A percentile compares a stretch with the other conserved stretches of the same genome.
phyloP scores from a whole-genome alignment of 2,113 vertebrate species.

The Megaptera novaeangliae region DNA sequence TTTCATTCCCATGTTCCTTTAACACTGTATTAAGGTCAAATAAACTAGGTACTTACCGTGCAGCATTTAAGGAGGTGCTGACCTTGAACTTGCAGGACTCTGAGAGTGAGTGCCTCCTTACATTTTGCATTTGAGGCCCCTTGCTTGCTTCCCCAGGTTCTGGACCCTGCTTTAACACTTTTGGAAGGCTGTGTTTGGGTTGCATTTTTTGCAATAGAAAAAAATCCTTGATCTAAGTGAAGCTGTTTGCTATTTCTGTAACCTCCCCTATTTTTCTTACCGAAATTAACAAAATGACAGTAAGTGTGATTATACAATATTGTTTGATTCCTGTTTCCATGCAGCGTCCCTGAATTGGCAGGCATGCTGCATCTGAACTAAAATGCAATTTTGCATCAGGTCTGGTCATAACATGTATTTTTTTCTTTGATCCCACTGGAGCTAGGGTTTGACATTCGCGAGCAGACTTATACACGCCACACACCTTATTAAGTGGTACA shows the following conservation, averaged over 20 bases:
- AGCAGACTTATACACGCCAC: not conserved
- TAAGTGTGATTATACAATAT: not conserved
- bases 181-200: not conserved
- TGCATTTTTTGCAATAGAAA: not conserved
- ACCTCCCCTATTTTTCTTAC: not conserved
- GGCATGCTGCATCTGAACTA: conserved; percentile 44
- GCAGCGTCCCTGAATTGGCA: conserved; percentile 31
- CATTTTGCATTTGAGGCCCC: not conserved
- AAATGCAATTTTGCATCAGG: not conserved
- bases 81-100: not conserved
- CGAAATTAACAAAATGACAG: not conserved
- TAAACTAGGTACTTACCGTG: not conserved
- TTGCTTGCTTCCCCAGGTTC: not conserved
- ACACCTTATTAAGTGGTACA: conserved; percentile 38
- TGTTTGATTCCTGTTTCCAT: conserved; percentile 30
- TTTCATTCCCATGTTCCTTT: not conserved
- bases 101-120: not conserved
- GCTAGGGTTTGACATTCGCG: conserved; percentile 48
- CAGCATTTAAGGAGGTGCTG: not conserved
- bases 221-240: not conserved
- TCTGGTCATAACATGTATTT: conserved; percentile 47
- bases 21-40: not conserved
- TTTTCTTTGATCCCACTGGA: conserved; percentile 50
- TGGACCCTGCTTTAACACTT: not conserved
- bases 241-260: not conserved